Evolutionary conservation across 2,113 vertebrate genomes (phyloP).

Genomic region (Psilopsiagon aurifrons): DNA sequence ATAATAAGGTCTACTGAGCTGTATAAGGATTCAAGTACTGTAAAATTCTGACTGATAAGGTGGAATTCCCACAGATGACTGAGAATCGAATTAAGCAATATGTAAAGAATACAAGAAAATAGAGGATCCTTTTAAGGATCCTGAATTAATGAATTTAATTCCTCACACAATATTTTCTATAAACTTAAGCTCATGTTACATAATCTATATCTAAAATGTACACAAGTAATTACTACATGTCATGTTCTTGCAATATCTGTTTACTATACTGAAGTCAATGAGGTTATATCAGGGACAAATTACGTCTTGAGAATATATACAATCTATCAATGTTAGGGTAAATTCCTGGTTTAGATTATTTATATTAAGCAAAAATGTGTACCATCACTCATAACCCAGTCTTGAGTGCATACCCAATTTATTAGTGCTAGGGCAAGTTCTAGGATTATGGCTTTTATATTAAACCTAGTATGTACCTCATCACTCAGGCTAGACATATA

Average conservation of each 20-base stretch:
- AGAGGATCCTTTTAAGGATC: not conserved
- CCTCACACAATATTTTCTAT: not conserved
- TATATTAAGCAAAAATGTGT: not conserved
- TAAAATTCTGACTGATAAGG: not conserved
- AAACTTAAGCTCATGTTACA: not conserved
- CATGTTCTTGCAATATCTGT: not conserved
- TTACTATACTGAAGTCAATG: not conserved
- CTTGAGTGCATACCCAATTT: not conserved
- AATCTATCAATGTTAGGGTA: not conserved
- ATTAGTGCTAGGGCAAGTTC: not conserved
- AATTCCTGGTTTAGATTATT: not conserved
- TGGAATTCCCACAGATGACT: not conserved
- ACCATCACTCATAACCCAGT: constrained; percentile 1
- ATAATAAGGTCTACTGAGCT: not conserved
- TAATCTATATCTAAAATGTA: not conserved
- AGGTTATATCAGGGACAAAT: not conserved
- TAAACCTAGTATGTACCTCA: not conserved
- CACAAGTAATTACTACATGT: not conserved
- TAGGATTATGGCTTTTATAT: not conserved
- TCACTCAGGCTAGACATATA: not conserved
- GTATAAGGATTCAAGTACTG: not conserved
- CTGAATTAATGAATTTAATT: not conserved
- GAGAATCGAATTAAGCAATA: not conserved
- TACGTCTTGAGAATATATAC: not conserved
- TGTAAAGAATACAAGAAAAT: not conserved